Evolutionary conservation across 2,113 vertebrate species (phyloP), one percentile per base, ranked within the genome.

Genomic region (Clupea harengus): DNA sequence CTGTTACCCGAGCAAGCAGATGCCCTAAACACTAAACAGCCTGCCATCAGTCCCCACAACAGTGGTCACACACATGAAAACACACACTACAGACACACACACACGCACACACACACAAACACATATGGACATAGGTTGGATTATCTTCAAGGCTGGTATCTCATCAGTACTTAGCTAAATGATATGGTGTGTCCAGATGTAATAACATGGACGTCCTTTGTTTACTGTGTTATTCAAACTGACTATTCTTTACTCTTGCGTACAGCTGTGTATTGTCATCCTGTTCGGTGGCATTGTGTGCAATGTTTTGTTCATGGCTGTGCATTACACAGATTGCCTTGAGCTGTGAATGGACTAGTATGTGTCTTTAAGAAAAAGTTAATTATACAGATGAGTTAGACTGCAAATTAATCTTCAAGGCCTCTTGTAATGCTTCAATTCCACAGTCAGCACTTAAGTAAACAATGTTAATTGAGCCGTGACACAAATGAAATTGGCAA

Each of bases 381-480:
- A 72, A 72, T 72, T 72, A 72, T 13, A 72, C 64, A 72, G 64
- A 72, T 72, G 32, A 72, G 32, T 80, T 45, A 67, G 18, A 49
- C 64, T 72, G 64, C 64, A 72, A 72, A 72, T 72, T 72, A 72
- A 72, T 72, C 64, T 28, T 72, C 64, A 72, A 72, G 9, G 64
- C 64, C 25, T 72, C 64, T 72, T 72, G 64, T 72, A 72, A 72
- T 72, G 64, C 64, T 72, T 72, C 64, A 72, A 32, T 72, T 72
- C 64, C 64, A 32, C 64, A 72, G 64, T 72, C 64, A 72, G 64
- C 64, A 72, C 64, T 72, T 72, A 72, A 72, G 64, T 72, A 72
- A 72, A 72, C 64, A 72, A 72, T 72, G 64, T 72, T 72, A 72
- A 72, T 72, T 72, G 64, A 72, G 64, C 64, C 28, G 25, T 72